A percentile compares a stretch with the other conserved stretches of the same genome.
Conservation (phyloP, 2,113 vertebrate species). For the Tenrec ecaudatus region DNA sequence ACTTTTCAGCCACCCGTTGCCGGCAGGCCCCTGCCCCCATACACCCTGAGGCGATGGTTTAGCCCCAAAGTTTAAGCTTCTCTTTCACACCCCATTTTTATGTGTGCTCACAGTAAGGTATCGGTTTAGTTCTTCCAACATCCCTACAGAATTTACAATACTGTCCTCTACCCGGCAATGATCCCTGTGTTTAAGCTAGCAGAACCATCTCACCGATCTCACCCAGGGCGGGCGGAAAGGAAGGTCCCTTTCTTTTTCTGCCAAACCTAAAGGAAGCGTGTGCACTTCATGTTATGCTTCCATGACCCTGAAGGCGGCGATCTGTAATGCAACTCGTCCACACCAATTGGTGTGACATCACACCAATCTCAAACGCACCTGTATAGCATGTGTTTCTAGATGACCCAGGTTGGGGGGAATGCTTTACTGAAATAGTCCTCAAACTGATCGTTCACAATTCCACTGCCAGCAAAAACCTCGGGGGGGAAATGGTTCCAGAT, state of each 20-base stretch:
- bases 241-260: background rate
- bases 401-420: background rate
- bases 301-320: background rate
- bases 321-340: background rate
- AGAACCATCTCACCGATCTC: too few relatives aligned
- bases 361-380: background rate
- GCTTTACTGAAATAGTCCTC: background rate
- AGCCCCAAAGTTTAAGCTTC: background rate
- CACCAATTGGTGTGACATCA: background rate
- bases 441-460: background rate
- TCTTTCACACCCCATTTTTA: constrained; percentile 26
- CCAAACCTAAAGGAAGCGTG: background rate
- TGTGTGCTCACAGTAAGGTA: background rate
- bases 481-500: constrained; percentile 31
- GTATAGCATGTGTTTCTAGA: background rate
- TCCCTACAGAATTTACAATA: too few relatives aligned
- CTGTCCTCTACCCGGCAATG: too few relatives aligned
- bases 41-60: background rate
- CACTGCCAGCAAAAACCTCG: constrained; percentile 18
- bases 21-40: background rate
- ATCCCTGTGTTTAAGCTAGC: too few relatives aligned
- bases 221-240: too few relatives aligned
- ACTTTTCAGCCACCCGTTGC: background rate
- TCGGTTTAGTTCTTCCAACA: background rate
- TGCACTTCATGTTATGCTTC: background rate